These are phyloP conservation scores for Leptinotarsa lineolata DNA, from an alignment of 1,140 invertebrate genomes.

Conservation along the genomic window DNA sequence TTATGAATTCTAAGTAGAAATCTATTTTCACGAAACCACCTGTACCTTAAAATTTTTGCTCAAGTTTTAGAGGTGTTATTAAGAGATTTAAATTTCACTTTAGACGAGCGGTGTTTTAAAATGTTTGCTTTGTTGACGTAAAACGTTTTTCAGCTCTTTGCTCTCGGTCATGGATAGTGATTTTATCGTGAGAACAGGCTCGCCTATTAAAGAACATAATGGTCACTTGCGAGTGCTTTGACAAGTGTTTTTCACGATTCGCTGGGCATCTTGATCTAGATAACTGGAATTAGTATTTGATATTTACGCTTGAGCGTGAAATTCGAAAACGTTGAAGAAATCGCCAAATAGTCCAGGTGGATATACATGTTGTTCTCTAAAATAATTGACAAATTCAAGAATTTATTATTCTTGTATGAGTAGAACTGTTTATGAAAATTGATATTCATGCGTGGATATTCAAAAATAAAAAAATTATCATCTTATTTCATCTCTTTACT, in stretches of 20 bases:
- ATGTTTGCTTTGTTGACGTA: conserved; percentile 33
- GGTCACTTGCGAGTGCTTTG: conserved; percentile 30
- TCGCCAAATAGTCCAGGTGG: no score
- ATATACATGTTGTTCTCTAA: no score
- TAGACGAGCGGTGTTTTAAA: conserved; percentile 32
- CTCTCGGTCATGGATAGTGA: conserved; percentile 40
- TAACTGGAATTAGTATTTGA: conserved; percentile 7
- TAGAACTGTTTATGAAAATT: no score
- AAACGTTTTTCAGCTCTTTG: conserved; percentile 32
- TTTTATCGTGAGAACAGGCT: conserved; percentile 45
- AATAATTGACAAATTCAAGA: no score
- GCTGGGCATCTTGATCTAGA: conserved; percentile 17
- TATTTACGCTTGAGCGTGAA: conserved; percentile 5
- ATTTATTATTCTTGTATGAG: no score
- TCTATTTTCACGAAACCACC: conserved; percentile 10
- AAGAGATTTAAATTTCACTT: conserved; percentile 39
- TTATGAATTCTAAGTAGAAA: neutral
- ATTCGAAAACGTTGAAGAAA: neutral
- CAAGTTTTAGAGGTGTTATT: conserved; percentile 36
- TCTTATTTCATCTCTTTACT: no score
- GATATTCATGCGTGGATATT: no score
- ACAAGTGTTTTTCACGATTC: conserved; percentile 33
- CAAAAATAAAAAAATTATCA: no score
- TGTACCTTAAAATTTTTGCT: neutral
- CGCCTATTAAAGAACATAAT: conserved; percentile 19